Evolutionary conservation across 2,888 invertebrate species (phyloP).

Genomic region (Julus scandinavius): DNA sequence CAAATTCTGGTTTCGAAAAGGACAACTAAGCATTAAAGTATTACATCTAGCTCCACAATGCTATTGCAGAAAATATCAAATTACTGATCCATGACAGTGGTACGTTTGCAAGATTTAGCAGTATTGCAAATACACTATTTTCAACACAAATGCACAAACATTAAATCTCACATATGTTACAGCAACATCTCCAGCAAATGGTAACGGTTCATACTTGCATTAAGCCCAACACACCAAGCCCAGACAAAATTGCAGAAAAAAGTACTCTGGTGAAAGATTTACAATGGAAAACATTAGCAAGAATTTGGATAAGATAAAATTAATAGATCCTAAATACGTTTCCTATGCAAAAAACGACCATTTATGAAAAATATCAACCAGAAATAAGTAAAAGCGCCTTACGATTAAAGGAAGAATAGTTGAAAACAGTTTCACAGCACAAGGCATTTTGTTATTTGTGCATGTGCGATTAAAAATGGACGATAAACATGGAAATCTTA

Average conservation of each 20-base stretch:
- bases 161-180: not conserved
- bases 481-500: not conserved
- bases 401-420: not conserved
- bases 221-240: not conserved
- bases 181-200: not conserved
- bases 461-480: not conserved
- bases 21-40: no score
- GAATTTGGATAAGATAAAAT: not conserved
- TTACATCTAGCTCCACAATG: no score
- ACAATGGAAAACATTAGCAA: not conserved
- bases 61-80: not conserved
- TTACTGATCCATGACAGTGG: not conserved
- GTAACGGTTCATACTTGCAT: not conserved
- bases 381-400: not conserved
- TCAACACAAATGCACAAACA: not conserved
- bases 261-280: not conserved
- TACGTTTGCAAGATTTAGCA: not conserved
- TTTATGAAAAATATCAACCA: not conserved
- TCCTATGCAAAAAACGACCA: not conserved
- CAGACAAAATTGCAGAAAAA: not conserved
- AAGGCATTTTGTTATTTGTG: not conserved
- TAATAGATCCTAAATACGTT: not conserved
- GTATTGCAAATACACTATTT: not conserved
- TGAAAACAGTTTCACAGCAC: not conserved
- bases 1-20: not conserved